phyloP scores from a whole-genome alignment of 1,140 invertebrate genomes.

The Cardiocondyla obscurior region DNA sequence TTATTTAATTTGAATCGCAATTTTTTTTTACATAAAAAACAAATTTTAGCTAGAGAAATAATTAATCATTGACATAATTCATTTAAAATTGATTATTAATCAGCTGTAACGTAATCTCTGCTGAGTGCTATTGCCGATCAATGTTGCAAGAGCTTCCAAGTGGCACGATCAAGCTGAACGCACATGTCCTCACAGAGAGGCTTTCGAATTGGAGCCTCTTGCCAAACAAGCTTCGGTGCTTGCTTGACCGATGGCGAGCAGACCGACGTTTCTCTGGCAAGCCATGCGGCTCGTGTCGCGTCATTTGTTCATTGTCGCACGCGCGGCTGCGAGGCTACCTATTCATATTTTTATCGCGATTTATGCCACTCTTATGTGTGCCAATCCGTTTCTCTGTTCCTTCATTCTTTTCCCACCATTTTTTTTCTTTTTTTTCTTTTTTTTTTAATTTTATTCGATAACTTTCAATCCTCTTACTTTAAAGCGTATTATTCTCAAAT shows the following conservation, averaged over 20 bases:
- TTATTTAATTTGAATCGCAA: not conserved
- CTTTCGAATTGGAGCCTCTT: slow-evolving; percentile 81
- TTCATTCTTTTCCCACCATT: not conserved
- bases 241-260: slow-evolving; percentile 62
- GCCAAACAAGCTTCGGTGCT: slow-evolving; percentile 81
- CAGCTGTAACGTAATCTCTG: not conserved
- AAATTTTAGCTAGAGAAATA: not conserved
- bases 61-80: not conserved
- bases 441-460: slow-evolving; percentile 7
- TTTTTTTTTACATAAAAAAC: not conserved
- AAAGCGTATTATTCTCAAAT: not conserved
- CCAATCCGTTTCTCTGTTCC: not conserved
- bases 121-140: not conserved
- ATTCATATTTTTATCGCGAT: not conserved
- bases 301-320: slow-evolving; percentile 85
- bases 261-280: slow-evolving; percentile 83
- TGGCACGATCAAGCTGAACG: slow-evolving; percentile 79
- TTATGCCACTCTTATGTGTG: not conserved
- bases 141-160: not conserved
- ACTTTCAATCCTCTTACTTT: not conserved
- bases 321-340: slow-evolving; percentile 82
- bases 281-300: slow-evolving; percentile 84
- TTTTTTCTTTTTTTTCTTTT: too few relatives aligned
- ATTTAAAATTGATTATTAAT: not conserved
- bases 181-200: slow-evolving; percentile 84